Evolutionary conservation across 2,113 vertebrate species (phyloP), one percentile per base, ranked within the genome.

Genomic region (Lynx canadensis): DNA sequence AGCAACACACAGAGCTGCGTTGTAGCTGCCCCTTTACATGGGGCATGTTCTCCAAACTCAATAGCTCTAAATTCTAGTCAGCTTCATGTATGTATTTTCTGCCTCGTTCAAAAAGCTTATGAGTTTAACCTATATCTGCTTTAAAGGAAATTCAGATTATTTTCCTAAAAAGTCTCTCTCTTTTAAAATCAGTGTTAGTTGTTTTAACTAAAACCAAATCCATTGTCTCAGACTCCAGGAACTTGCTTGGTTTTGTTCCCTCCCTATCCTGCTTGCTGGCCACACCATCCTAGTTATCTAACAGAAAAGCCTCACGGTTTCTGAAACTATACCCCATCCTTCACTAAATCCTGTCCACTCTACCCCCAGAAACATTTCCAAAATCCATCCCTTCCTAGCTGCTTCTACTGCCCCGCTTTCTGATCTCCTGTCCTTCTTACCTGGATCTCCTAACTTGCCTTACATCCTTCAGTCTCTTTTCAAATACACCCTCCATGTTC

Each of bases 71-170:
- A 33, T 57, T 94, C 27, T 11, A 81, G 23, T 21, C 31, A 45
- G 8, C 7, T 65, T 91, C 8, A 50, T 52, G 36, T 84, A n/a
- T 82, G 80, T 68, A 65, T 88, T 81, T 55, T 29, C 74, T 45
- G 4, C 57, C 48, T 91, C 3, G 15, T 73, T 86, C 81, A 25
- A 85, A 91, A 31, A 9, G 11, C 36, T 19, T 21, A 9, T 69
- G 57, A 80, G 16, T 89, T 94, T 86, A 36, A 38, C 52, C 71
- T 65, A 13, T 73, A 23, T 89, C 84, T 74, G 33, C 25, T 95
- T 89, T 82, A 87, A 19, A 96, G 29, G 66, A 92, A 83, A 92
- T 69, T 84, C 33, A 76, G 45, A 81, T 55, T 76, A 38, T 45
- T 84, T 50, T 87, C 55, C 31, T n/a, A 11, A 63, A 23, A 91